These are phyloP conservation scores for Spialia ferax DNA, from an alignment of 2,888 invertebrate species.

Conservation along the genomic window DNA sequence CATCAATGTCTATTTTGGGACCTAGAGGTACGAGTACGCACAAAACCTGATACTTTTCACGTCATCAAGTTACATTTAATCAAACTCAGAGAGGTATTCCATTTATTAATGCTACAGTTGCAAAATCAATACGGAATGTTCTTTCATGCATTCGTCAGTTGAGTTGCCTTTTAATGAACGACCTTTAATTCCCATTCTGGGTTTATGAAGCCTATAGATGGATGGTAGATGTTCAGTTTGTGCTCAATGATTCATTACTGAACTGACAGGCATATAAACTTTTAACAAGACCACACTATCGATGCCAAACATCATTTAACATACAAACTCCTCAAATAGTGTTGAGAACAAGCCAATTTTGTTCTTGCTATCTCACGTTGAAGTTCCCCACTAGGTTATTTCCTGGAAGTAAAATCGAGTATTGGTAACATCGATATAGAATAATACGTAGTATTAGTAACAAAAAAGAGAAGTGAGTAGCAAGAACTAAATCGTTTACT, in stretches of 20 bases:
- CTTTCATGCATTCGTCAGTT: conserved; percentile 1
- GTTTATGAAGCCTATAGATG: neutral
- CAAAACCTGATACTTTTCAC: neutral
- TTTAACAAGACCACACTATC: neutral
- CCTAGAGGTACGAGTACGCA: neutral
- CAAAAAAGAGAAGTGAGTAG: too few species aligned
- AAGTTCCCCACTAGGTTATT: too few species aligned
- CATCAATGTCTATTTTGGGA: neutral
- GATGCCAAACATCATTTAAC: too few species aligned
- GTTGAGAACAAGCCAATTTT: too few species aligned
- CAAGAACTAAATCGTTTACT: too few species aligned
- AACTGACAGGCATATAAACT: neutral
- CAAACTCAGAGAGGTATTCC: conserved; percentile 1
- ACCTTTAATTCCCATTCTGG: neutral
- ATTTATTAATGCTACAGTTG: neutral
- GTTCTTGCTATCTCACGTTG: too few species aligned
- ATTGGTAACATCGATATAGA: too few species aligned
- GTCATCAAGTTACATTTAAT: neutral
- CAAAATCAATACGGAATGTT: conserved; percentile 3
- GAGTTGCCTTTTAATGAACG: conserved; percentile 1
- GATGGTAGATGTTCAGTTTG: neutral
- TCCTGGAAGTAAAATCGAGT: too few species aligned
- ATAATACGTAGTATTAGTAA: too few species aligned
- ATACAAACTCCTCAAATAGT: too few species aligned
- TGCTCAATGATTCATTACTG: neutral